A percentile compares a stretch with the other conserved stretches of the same genome.
Evolutionary conservation across 1,140 invertebrate genomes (phyloP).

Genomic region (Drosophila serrata): DNA sequence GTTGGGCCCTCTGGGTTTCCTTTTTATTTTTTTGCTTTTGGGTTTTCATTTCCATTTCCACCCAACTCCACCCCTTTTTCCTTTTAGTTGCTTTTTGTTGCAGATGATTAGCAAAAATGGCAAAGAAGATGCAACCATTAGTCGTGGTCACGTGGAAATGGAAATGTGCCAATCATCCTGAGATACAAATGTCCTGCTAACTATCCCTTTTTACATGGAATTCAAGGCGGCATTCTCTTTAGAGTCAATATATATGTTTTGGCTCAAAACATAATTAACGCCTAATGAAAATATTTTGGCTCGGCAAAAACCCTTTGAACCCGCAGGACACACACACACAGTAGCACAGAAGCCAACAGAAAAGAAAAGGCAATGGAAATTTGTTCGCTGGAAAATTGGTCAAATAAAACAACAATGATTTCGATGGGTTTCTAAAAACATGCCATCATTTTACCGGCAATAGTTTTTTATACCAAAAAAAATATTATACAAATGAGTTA

Average conservation of each 20-base stretch:
- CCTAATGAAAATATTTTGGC: constrained; percentile 55
- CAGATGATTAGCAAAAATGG: constrained; percentile 38
- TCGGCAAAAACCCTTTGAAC: constrained; percentile 36
- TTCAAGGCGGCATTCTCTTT: constrained; percentile 8
- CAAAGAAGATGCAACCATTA: constrained; percentile 23
- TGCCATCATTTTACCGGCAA: neutral
- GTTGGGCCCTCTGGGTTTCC: neutral
- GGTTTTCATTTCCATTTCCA: neutral
- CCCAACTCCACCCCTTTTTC: constrained; percentile 20
- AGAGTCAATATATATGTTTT: constrained; percentile 35
- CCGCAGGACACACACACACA: constrained; percentile 16
- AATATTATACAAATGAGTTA: neutral
- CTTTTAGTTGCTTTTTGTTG: neutral
- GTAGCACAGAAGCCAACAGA: neutral
- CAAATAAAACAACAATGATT: neutral
- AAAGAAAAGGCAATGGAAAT: constrained; percentile 2
- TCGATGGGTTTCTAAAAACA: neutral
- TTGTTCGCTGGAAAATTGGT: constrained; percentile 29
- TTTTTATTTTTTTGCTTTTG: neutral
- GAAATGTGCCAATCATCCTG: constrained; percentile 35
- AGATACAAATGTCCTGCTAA: constrained; percentile 20
- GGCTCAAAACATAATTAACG: constrained; percentile 50
- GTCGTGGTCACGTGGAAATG: constrained; percentile 31
- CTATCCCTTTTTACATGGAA: constrained; percentile 15
- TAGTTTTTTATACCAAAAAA: neutral